Base-by-base conservation (phyloP, 2,113 vertebrate species). In the Calidris pugnax region DNA sequence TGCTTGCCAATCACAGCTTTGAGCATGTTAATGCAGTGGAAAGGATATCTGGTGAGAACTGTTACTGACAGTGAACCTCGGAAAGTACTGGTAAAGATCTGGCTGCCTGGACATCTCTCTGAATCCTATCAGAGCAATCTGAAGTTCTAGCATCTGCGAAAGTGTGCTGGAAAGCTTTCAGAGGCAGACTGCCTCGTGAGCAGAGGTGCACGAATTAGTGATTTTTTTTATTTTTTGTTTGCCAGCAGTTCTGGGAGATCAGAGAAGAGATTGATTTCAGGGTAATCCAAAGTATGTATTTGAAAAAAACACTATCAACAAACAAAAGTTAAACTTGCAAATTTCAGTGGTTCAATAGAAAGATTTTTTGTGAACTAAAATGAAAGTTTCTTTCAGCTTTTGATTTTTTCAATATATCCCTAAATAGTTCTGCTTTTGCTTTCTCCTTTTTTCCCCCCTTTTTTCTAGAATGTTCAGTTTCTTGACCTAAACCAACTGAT, bases 401-500 rank as follows among this genome's bases (percentile, higher is more conserved):
- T 91, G 4, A 27, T 55, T 43, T 45, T 53, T 39, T n/a, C 4
- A n/a, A 30, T 48, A 14, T 35, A 71, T 41, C 4, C 5, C 23
- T 41, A 81, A 86, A 78, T 51, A 75, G 55, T n/a, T 33, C 3
- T 19, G 5, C 4, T 2, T 16, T 77, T 28, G 39, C 22, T n/a
- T 45, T 11, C 32, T 13, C 5, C 1, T 4, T 5, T 9, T 3
- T 7, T n/a, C 5, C 1, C 3, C 3, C 7, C 3, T 5, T 6
- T 11, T 4, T 9, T n/a, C n/a, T 47, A 75, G 27, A 91, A 51
- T 7, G 2, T 68, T 87, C 32, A 13, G 17, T 75, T 87, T 47
- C 67, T 89, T 56, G 74, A 81, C 15, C 60, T 84, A 63, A 92
- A 90, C n/a, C 21, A 76, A 60, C 8, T 21, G 27, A 60, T n/a